A percentile compares a stretch with the other conserved stretches of the same genome.
These are phyloP conservation scores for Acrocephalus scirpaceus DNA, from an alignment of 2,797 vertebrate genomes.

Conservation along the genomic window DNA sequence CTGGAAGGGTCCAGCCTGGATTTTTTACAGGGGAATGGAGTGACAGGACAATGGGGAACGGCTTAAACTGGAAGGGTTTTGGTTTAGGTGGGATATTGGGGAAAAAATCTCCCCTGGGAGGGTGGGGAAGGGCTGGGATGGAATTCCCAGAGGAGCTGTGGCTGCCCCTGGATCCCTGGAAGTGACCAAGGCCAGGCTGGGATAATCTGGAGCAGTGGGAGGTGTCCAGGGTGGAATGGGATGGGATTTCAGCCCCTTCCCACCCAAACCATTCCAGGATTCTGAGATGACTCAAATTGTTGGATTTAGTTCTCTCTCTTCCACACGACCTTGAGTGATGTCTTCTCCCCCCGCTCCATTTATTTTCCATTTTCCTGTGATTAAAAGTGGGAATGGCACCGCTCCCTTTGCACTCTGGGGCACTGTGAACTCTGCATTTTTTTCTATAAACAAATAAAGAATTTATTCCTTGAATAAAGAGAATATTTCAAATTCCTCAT, in stretches of 20 bases:
- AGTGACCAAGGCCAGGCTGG: not conserved
- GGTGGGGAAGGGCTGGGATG: not conserved
- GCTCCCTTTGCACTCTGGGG: not conserved
- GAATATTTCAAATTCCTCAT: not conserved
- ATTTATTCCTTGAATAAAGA: too few relatives aligned
- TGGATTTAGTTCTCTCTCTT: not conserved
- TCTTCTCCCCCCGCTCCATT: not conserved
- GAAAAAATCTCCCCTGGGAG: accelerated
- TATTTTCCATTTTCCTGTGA: not conserved
- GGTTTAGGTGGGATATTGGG: too few relatives aligned
- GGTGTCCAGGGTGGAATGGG: accelerated
- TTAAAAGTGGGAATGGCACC: not conserved
- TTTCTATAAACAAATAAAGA: not conserved
- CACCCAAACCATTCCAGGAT: not conserved
- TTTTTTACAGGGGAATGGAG: not conserved
- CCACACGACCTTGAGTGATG: not conserved
- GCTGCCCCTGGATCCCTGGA: not conserved
- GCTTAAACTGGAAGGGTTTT: not conserved
- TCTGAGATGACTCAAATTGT: not conserved
- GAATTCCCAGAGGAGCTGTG: not conserved
- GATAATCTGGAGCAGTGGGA: accelerated
- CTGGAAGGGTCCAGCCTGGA: not conserved
- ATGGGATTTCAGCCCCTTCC: not conserved
- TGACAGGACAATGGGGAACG: accelerated
- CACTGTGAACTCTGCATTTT: not conserved